A percentile compares a stretch with the other conserved stretches of the same genome.
phyloP scores from a whole-genome alignment of 1,140 invertebrate genomes.

The Pseudobourletiella spinata region DNA sequence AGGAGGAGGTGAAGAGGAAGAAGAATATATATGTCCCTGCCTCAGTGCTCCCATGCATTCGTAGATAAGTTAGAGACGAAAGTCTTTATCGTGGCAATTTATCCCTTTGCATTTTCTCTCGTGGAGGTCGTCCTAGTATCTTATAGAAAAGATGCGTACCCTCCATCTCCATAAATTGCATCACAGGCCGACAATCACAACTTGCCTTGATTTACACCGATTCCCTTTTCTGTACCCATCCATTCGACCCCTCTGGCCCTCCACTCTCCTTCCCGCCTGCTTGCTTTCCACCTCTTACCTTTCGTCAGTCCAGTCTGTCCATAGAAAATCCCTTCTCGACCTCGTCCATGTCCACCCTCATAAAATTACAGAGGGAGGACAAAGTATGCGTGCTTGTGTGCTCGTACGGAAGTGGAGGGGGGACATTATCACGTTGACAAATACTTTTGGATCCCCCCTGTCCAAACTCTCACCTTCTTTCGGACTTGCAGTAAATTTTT shows the following conservation, averaged over 20 bases:
- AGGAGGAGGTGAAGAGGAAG: not conserved
- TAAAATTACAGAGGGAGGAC: too few relatives aligned
- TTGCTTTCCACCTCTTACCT: too few relatives aligned
- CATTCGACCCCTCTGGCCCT: not conserved
- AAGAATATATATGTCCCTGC: not conserved
- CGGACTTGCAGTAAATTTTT: too few relatives aligned
- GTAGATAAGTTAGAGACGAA: slow-evolving; percentile 16
- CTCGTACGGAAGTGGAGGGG: too few relatives aligned
- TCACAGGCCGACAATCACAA: slow-evolving; percentile 26
- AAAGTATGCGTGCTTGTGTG: too few relatives aligned
- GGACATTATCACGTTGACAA: not conserved
- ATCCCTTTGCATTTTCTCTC: slow-evolving; percentile 28
- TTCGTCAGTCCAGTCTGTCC: too few relatives aligned
- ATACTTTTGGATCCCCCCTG: not conserved
- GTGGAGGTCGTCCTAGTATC: not conserved
- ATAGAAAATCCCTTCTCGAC: too few relatives aligned
- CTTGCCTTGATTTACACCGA: slow-evolving; percentile 30
- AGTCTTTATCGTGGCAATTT: slow-evolving; percentile 34
- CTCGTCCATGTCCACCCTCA: too few relatives aligned
- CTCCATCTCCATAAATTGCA: slow-evolving; percentile 31
- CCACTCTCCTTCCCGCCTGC: too few relatives aligned
- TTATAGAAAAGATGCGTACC: slow-evolving; percentile 12
- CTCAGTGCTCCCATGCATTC: not conserved
- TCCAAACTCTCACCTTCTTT: not conserved
- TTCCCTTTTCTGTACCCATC: not conserved